Percentiles rank a stretch among this genome's conserved stretches.
Conservation (phyloP, 2,797 vertebrate genomes). For the Enteromius fasciolatus region DNA sequence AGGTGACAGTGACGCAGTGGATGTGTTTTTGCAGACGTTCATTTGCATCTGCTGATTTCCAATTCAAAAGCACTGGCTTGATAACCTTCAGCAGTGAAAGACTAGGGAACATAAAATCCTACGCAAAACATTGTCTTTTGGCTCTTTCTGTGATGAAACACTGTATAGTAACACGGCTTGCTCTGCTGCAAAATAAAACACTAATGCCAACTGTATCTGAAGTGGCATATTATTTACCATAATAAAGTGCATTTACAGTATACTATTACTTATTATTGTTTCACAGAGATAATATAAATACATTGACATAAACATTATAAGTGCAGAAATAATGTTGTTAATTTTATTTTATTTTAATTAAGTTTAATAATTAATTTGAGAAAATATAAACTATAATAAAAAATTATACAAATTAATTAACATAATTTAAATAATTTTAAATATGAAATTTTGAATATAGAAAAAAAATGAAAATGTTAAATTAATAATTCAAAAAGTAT, state of each 20-base stretch:
- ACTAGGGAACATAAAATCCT: conserved; percentile 11
- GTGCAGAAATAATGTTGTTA: not conserved
- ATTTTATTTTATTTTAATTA: no score
- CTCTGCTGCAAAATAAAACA: not conserved
- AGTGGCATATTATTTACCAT: not conserved
- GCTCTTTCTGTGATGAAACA: not conserved
- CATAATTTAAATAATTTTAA: not conserved
- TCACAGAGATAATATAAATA: not conserved
- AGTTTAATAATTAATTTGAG: no score
- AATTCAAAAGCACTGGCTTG: conserved; percentile 52
- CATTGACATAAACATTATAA: not conserved
- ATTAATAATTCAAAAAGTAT: no score
- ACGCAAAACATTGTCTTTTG: conserved; percentile 26
- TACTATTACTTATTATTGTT: no score
- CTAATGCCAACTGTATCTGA: not conserved
- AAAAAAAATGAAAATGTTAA: no score
- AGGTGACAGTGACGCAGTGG: not conserved
- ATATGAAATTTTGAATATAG: no score
- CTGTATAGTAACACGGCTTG: not conserved
- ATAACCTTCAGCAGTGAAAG: conserved; percentile 34
- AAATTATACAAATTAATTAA: not conserved
- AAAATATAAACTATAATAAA: not conserved
- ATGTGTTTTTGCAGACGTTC: conserved; percentile 17
- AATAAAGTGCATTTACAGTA: not conserved
- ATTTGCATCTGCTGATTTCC: conserved; percentile 60